Evolutionary conservation across 2,797 vertebrate genomes (phyloP), one percentile per base, ranked within the genome.

Genomic region (Sciurus carolinensis): DNA sequence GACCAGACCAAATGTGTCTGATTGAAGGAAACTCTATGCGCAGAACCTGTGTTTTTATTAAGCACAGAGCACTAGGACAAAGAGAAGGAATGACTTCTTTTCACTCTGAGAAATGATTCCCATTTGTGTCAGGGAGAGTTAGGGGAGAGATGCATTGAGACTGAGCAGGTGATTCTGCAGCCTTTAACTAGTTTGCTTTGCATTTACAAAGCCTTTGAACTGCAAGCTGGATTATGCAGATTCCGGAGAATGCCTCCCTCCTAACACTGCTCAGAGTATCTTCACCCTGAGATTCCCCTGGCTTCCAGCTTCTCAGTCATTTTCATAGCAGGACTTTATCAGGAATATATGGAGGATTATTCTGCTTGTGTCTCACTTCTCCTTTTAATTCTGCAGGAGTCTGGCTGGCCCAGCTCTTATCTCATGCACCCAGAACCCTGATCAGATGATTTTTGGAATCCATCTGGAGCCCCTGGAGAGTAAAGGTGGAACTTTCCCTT

Each of bases 161-260:
- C 82, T 77, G 82, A 90, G 64, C 96, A 97, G 94, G 94, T 81
- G 39, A 93, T 54, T 14, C 75, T 77, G 57, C 71, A 86, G 93
- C n/a, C n/a, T 90, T 71, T 1, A 36, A 67, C 75, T 66, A 82
- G 66, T 44, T 79, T 80, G 79, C 50, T 72, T 54, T 47, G 93
- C 91, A 92, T 94, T 97, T 12, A 50, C 66, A 72, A 95, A 84
- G 82, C 66, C 93, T 97, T 97, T 97, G 94, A 97, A 96, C 89
- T 94, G 36, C 52, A 90, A 77, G 15, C 75, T 59, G 82, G 84
- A 36, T 82, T 69, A 50, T 83, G 69, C 42, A 77, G 91, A 84
- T 83, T 88, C 84, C 47, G 39, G n/a, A 87, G 69, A 76, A 75
- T 15, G 47, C 26, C 36, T 0, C 7, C 10, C 36, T 93, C 44